These are phyloP conservation scores for Drosophila suboccidentalis DNA, from an alignment of 2,888 invertebrate genomes.

Conservation along the genomic window DNA sequence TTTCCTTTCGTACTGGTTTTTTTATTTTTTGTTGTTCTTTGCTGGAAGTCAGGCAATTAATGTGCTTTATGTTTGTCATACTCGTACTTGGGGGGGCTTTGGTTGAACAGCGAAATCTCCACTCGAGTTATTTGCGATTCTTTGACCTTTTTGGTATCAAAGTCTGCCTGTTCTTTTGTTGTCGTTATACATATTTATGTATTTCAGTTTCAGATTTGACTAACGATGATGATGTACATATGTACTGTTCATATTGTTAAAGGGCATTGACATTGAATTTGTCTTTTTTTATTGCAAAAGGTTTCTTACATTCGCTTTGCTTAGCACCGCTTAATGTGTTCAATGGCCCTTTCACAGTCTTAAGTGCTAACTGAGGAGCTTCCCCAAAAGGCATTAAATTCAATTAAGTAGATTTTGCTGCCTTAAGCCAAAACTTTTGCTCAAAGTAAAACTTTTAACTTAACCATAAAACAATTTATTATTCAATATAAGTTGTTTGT, in stretches of 20 bases:
- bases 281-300: constrained; percentile 11
- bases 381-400: constrained; percentile 23
- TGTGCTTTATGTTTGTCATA: constrained; percentile 72
- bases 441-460: constrained; percentile 45
- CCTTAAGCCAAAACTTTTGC: constrained; percentile 30
- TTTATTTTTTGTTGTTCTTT: constrained; percentile 11
- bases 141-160: constrained; percentile 41
- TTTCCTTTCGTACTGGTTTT: constrained; percentile 11
- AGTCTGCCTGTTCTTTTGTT: constrained; percentile 27
- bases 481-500: constrained; percentile 61
- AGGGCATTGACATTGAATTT: constrained; percentile 60
- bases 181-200: constrained; percentile 10
- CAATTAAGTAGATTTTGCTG: constrained; percentile 37
- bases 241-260: constrained; percentile 8
- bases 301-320: constrained; percentile 18
- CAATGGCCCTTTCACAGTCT: constrained; percentile 21
- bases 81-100: constrained; percentile 51
- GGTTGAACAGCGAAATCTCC: constrained; percentile 30
- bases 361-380: constrained; percentile 34
- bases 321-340: constrained; percentile 21
- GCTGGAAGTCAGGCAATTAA: constrained; percentile 66
- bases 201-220: constrained; percentile 26
- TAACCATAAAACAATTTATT: constrained; percentile 66
- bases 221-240: constrained; percentile 28
- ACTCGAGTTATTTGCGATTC: constrained; percentile 25